Percentiles rank a stretch among this genome's conserved stretches.
Conservation (phyloP, 92 coral and sea anemone genomes). For the Actinernus sp. region DNA sequence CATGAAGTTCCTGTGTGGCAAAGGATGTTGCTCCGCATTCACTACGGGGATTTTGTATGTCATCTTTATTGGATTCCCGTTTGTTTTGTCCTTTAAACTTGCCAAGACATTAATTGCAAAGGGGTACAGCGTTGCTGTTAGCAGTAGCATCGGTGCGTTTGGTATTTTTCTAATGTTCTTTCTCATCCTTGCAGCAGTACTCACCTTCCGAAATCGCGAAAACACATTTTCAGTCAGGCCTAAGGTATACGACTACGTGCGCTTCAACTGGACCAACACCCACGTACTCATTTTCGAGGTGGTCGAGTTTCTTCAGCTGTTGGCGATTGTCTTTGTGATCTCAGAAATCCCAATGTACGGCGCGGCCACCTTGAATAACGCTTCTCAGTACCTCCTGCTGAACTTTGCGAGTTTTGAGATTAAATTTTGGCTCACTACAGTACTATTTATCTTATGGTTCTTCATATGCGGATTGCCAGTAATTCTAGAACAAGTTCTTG, state of each 20-base stretch:
- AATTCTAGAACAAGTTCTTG: constrained; percentile 87
- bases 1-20: constrained; percentile 63
- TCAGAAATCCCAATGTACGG: constrained; percentile 90
- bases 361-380: constrained; percentile 51
- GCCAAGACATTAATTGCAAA: constrained; percentile 58
- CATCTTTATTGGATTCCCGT: constrained; percentile 83
- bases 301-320: constrained; percentile 88
- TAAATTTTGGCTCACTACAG: constrained; percentile 84
- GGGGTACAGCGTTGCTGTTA: constrained; percentile 46
- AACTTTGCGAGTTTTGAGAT: constrained; percentile 89
- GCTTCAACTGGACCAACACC: constrained; percentile 95
- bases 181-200: constrained; percentile 71
- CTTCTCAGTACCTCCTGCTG: constrained; percentile 80
- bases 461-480: constrained; percentile 95
- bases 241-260: constrained; percentile 86
- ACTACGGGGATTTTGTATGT: constrained; percentile 66
- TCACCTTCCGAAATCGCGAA: constrained; percentile 64
- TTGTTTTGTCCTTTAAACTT: constrained; percentile 70
- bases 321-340: constrained; percentile 86
- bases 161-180: constrained; percentile 50
- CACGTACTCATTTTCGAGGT: constrained; percentile 89
- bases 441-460: constrained; percentile 84
- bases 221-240: constrained; percentile 66
- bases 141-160: constrained; percentile 74
- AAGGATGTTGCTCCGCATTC: constrained; percentile 55